Conservation (phyloP, 2,113 vertebrate species). For the Eurystomus gularis region DNA sequence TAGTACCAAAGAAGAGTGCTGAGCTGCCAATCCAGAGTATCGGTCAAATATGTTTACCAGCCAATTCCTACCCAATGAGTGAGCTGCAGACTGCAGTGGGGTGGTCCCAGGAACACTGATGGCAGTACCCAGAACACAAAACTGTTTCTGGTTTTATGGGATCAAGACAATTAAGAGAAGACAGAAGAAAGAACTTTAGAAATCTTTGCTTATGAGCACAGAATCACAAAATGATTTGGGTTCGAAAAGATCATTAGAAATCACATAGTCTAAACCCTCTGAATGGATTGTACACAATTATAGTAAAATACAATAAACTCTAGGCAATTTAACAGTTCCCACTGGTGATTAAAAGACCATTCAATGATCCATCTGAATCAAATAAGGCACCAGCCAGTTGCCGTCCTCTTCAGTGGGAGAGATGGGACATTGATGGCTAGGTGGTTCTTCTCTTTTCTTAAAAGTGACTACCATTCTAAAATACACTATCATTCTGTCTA, state of each 20-base stretch:
- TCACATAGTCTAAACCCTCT: fast-evolving
- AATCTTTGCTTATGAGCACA: not conserved
- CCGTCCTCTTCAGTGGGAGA: not conserved
- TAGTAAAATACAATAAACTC: not conserved
- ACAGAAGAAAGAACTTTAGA: not conserved
- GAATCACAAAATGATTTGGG: not conserved
- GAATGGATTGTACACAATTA: not conserved
- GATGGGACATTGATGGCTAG: not conserved
- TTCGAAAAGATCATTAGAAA: not conserved
- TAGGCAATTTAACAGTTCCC: not conserved
- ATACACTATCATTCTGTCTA: not conserved
- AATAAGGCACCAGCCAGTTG: not conserved
- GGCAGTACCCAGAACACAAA: not conserved
- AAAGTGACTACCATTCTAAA: not conserved
- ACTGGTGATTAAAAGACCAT: not conserved
- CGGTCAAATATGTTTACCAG: not conserved
- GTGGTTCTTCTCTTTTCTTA: not conserved
- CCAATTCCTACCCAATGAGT: not conserved
- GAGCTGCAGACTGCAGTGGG: not conserved
- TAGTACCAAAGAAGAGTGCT: not conserved
- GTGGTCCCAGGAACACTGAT: not conserved
- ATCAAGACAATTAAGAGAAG: not conserved
- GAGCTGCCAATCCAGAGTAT: not conserved
- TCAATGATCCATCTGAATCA: not conserved
- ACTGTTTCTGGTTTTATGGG: not conserved